Evolutionary conservation across 2,113 vertebrate genomes (phyloP).

Genomic region (Miniopterus natalensis): DNA sequence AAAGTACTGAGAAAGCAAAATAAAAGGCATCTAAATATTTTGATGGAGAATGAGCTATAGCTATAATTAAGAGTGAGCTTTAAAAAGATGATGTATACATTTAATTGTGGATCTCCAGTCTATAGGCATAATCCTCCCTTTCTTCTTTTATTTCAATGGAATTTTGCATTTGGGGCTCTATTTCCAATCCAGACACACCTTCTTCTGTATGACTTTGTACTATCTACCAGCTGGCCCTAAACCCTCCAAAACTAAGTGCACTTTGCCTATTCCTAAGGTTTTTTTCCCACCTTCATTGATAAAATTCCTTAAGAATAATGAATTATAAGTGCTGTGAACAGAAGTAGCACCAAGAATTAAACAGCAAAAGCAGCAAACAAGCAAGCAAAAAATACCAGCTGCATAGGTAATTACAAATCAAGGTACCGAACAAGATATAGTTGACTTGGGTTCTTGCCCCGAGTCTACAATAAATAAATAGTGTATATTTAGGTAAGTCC

Average conservation of each 20-base stretch:
- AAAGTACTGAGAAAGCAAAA: neutral
- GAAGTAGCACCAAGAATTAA: constrained; percentile 4
- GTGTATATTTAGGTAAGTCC: neutral
- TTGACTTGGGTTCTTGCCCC: neutral
- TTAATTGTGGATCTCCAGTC: neutral
- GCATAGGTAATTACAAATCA: constrained; percentile 19
- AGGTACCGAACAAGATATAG: neutral
- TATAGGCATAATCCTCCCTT: neutral
- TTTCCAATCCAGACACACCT: neutral
- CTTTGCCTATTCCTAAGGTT: neutral
- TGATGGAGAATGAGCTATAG: neutral
- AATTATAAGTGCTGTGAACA: constrained; percentile 19
- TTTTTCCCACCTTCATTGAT: neutral
- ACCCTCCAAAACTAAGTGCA: neutral
- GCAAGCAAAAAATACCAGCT: neutral
- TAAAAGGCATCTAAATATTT: constrained; percentile 46
- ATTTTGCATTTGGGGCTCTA: neutral
- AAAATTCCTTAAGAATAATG: constrained; percentile 5
- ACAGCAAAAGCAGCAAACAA: neutral
- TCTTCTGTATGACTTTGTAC: neutral
- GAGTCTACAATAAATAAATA: neutral
- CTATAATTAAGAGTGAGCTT: constrained; percentile 24
- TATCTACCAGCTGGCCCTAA: neutral
- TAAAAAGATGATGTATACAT: neutral
- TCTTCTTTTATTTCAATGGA: constrained; percentile 41